Percentiles rank a stretch among this genome's conserved stretches.
Conservation (phyloP, 2,888 invertebrate species). For the Priocnemis perturbator region DNA sequence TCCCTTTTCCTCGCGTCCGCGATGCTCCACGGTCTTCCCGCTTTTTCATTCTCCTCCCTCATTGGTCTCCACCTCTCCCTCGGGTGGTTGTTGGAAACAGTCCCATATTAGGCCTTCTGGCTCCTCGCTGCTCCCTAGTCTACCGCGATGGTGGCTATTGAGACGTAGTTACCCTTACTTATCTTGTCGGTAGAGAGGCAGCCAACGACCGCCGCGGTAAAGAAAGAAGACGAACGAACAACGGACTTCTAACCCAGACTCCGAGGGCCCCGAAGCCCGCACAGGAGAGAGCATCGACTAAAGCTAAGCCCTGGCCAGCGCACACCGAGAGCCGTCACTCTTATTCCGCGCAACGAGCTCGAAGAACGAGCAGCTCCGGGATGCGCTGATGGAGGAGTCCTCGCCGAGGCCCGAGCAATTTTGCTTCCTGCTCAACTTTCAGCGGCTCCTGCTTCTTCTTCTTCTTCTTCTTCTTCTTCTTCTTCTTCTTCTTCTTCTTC, state of each 20-base stretch:
- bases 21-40: slow-evolving; percentile 13
- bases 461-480: slow-evolving; percentile 4
- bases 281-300: neutral
- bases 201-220: slow-evolving; percentile 32
- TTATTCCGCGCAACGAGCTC: slow-evolving; percentile 8
- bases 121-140: slow-evolving; percentile 39
- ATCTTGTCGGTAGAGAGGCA: slow-evolving; percentile 49
- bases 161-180: slow-evolving; percentile 65
- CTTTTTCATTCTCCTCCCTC: slow-evolving; percentile 23
- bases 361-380: neutral
- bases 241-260: slow-evolving; percentile 5
- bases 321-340: neutral
- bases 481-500: slow-evolving; percentile 10
- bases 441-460: no score
- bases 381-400: no score
- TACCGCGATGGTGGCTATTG: slow-evolving; percentile 59
- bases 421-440: no score
- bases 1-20: neutral
- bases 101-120: slow-evolving; percentile 56
- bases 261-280: slow-evolving; percentile 4
- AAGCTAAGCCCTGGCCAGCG: no score
- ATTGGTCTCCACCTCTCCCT: slow-evolving; percentile 26
- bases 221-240: slow-evolving; percentile 17
- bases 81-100: slow-evolving; percentile 54
- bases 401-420: no score